A percentile compares a stretch with the other conserved stretches of the same genome.
Conservation (phyloP, 1,140 invertebrate genomes). For the Hesperophylax magnus region DNA sequence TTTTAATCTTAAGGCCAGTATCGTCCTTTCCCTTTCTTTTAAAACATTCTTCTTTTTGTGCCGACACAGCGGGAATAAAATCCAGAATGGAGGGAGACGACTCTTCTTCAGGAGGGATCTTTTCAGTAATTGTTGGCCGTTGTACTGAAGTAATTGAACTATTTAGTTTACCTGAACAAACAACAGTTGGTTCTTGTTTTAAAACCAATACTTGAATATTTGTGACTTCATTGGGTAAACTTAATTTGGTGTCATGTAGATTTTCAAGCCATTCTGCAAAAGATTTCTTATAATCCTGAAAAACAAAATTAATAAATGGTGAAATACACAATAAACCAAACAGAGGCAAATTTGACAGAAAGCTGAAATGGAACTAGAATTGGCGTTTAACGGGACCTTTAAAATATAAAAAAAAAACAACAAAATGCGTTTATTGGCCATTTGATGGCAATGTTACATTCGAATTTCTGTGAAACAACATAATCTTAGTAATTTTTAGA, state of each 20-base stretch:
- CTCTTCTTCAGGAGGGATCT: neutral
- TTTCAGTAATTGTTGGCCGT: neutral
- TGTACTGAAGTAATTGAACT: neutral
- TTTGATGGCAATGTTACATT: too few species aligned
- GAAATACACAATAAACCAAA: too few species aligned
- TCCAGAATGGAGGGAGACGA: conserved; percentile 7
- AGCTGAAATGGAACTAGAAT: too few species aligned
- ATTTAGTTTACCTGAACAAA: neutral
- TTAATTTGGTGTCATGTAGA: neutral
- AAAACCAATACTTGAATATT: neutral
- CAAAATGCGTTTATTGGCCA: too few species aligned
- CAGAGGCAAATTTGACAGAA: too few species aligned
- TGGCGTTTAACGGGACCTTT: too few species aligned
- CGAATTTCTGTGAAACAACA: too few species aligned
- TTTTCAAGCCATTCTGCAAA: conserved; percentile 30
- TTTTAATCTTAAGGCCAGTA: conserved; percentile 33
- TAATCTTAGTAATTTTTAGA: too few species aligned
- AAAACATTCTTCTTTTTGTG: neutral
- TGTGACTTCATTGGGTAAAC: neutral
- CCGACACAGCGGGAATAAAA: neutral
- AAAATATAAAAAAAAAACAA: too few species aligned
- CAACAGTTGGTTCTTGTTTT: neutral
- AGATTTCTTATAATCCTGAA: conserved; percentile 29
- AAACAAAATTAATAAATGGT: neutral
- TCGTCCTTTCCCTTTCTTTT: conserved; percentile 38